Evolutionary conservation across 2,888 invertebrate genomes (phyloP).

Genomic region (Eugnorisma glareosa): DNA sequence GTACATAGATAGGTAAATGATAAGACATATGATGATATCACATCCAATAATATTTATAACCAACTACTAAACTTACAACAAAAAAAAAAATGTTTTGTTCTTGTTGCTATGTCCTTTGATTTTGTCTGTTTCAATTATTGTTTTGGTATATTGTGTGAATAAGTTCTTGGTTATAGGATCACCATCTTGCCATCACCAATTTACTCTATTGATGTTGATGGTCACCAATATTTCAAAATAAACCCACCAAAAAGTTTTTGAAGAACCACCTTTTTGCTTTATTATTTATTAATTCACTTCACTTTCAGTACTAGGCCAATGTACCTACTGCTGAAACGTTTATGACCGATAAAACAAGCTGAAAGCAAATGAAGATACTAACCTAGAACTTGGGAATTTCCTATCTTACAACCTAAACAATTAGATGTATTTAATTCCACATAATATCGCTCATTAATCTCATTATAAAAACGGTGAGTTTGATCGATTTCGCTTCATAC

Average conservation of each 20-base stretch:
- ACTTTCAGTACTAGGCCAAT: not conserved
- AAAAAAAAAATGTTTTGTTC: not conserved
- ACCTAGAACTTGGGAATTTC: constrained; percentile 20
- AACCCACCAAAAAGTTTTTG: not conserved
- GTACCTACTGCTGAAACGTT: not conserved
- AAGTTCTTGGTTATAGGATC: not conserved
- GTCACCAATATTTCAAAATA: not conserved
- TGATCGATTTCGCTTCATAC: not conserved
- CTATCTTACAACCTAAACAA: not conserved
- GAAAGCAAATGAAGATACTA: not conserved
- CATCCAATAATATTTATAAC: not conserved
- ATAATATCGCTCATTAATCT: not conserved
- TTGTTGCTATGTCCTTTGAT: not conserved
- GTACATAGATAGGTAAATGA: not conserved
- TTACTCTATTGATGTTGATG: not conserved
- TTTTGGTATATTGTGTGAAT: not conserved
- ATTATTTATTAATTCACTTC: too few species aligned
- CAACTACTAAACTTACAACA: not conserved
- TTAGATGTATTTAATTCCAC: not conserved
- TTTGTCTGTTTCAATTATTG: not conserved
- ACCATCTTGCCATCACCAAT: not conserved
- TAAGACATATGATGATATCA: constrained; percentile 24
- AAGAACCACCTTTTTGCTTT: not conserved
- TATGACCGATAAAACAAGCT: not conserved
- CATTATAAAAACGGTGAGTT: not conserved